Base-by-base conservation (phyloP, 2,113 vertebrate species). In the Cryptomyrus ogoouensis region DNA sequence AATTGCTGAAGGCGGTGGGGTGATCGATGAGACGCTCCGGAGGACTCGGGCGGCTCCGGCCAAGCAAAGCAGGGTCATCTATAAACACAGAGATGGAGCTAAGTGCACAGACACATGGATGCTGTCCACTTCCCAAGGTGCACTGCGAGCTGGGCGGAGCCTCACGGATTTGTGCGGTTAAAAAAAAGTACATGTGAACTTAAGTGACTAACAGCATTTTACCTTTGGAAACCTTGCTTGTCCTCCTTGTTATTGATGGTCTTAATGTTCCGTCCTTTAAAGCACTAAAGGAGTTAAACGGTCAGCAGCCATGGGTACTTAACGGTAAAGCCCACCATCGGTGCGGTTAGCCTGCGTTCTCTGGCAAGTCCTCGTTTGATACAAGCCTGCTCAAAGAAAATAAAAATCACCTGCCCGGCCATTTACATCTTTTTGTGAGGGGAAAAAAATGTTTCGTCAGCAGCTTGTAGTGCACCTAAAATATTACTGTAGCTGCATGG, bases 1-100 rank as follows among this genome's bases (percentile, higher is more conserved):
- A 42, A 86, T 83, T 90, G n/a, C n/a, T 47, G 31, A 17, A 52
- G 89, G 90, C 9, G 62, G 47, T 74, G 50, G n/a, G 86, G 58
- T 90, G 90, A 90, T 62, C 88, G 66, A 89, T 70, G 52, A 88
- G 27, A 10, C n/a, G 9, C 24, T 19, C 44, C 83, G 15, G 47
- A 24, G 56, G 66, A 42, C 87, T 89, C 6, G 62, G 53, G 87
- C 12, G 2, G 31, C 77, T 49, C 50, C 58, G 83, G 88, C 66
- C 53, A 15, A 27, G 50, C 31, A 27, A 39, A 70, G 66, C 66
- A 89, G 66, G 35, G 50, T 49, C 74, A 52, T 62, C 39, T 70
- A 77, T 85, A 87, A 87, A 87, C 56, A 90, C 17, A 70, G 42
- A 86, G 83, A 85, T 42, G 15, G 17, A 89, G 6, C 49, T 9